Evolutionary conservation across 2,113 vertebrate species (phyloP).

Genomic region (Trogon melanurus): DNA sequence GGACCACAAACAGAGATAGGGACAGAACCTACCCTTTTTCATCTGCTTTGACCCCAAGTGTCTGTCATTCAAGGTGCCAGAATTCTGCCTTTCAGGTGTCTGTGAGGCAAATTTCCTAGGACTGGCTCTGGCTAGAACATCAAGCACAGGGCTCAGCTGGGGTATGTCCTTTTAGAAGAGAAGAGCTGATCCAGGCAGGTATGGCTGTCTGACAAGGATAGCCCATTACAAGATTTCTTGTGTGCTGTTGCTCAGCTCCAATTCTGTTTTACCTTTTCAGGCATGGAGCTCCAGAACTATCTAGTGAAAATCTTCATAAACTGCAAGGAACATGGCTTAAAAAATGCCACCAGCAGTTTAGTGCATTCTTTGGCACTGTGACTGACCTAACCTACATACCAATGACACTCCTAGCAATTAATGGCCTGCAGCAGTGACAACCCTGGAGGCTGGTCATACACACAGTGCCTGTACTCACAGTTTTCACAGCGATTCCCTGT

Average conservation of each 20-base stretch:
- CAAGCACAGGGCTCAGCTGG: background rate
- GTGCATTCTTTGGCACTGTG: background rate
- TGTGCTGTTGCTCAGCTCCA: background rate
- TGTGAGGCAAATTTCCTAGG: background rate
- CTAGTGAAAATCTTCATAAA: background rate
- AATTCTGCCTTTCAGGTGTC: background rate
- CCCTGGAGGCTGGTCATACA: background rate
- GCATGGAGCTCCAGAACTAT: background rate
- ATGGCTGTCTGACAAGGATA: background rate
- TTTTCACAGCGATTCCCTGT: constrained; percentile 92
- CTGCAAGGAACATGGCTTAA: background rate
- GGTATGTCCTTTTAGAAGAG: background rate
- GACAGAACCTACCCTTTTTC: background rate
- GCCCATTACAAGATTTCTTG: background rate
- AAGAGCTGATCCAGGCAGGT: background rate
- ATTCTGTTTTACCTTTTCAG: background rate
- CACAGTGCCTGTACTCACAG: constrained; percentile 78
- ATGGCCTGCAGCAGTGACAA: background rate
- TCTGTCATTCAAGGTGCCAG: background rate
- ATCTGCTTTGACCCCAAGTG: background rate
- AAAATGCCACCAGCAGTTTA: background rate
- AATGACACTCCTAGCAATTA: background rate
- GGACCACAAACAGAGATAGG: background rate
- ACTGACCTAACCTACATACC: background rate
- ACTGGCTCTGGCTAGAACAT: background rate